phyloP scores from a whole-genome alignment of 2,888 invertebrate genomes.

The Noctua janthe region DNA sequence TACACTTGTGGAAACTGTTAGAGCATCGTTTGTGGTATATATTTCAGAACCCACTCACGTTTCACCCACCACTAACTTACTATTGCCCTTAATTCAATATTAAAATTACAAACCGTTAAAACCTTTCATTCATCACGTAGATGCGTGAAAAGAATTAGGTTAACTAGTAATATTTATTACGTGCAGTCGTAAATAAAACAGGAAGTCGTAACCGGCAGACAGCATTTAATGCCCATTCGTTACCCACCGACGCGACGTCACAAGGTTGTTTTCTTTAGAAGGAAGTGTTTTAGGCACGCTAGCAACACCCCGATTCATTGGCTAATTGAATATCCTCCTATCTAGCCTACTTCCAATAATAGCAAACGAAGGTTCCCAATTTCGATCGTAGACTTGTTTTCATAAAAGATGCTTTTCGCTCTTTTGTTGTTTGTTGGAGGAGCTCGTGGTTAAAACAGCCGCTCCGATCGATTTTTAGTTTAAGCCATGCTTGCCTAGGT shows the following conservation, averaged over 20 bases:
- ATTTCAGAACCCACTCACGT: background rate
- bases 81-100: slow-evolving; percentile 18
- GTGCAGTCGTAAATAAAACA: slow-evolving; percentile 48
- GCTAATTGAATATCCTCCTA: slow-evolving; percentile 40
- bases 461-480: too few relatives aligned
- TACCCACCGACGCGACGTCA: slow-evolving; percentile 42
- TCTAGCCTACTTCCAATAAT: slow-evolving; percentile 30
- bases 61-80: background rate
- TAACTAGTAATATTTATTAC: slow-evolving; percentile 61
- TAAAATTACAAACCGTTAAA: slow-evolving; percentile 30
- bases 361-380: background rate
- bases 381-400: background rate
- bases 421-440: background rate
- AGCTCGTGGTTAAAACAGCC: too few relatives aligned
- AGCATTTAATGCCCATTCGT: slow-evolving; percentile 47
- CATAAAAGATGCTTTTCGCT: background rate
- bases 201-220: slow-evolving; percentile 41
- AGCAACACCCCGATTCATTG: slow-evolving; percentile 34
- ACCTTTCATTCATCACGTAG: slow-evolving; percentile 33
- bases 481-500: too few relatives aligned
- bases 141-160: slow-evolving; percentile 56
- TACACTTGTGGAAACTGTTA: background rate
- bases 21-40: background rate
- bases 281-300: slow-evolving; percentile 56
- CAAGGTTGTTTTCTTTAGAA: slow-evolving; percentile 48